These are phyloP conservation scores for Pyrocoelia pectoralis DNA, from an alignment of 2,888 invertebrate species.

Conservation along the genomic window DNA sequence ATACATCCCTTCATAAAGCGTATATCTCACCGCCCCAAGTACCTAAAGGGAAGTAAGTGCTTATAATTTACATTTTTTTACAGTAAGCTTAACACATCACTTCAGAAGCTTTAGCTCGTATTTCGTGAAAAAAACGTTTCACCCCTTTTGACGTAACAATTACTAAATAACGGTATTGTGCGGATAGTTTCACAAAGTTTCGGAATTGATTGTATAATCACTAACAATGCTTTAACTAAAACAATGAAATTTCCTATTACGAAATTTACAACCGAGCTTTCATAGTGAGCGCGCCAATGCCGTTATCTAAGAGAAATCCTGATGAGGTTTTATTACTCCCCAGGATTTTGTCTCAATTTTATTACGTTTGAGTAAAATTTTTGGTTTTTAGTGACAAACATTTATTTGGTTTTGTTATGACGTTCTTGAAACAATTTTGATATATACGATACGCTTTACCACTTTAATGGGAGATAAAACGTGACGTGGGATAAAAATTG, in stretches of 20 bases:
- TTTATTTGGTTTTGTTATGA: constrained; percentile 6
- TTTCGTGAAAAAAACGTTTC: too few species aligned
- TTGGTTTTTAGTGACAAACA: background rate
- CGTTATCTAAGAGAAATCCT: background rate
- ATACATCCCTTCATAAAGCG: too few species aligned
- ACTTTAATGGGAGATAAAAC: background rate
- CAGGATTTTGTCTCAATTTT: background rate
- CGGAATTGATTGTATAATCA: background rate
- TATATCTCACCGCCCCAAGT: too few species aligned
- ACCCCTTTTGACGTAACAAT: too few species aligned
- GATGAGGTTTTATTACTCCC: background rate
- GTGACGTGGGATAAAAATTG: background rate
- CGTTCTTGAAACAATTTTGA: constrained; percentile 6
- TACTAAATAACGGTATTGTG: too few species aligned
- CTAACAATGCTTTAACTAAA: background rate
- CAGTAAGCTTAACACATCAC: too few species aligned
- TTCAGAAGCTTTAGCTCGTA: too few species aligned
- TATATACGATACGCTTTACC: background rate
- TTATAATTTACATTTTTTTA: too few species aligned
- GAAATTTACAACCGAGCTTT: constrained; percentile 3
- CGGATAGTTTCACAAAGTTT: background rate
- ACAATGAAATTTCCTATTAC: background rate
- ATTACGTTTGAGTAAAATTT: background rate
- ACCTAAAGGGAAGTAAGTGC: too few species aligned
- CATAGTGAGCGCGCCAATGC: background rate